Base-by-base conservation (phyloP, 2,888 invertebrate genomes). In the Blastobasis adustella region DNA sequence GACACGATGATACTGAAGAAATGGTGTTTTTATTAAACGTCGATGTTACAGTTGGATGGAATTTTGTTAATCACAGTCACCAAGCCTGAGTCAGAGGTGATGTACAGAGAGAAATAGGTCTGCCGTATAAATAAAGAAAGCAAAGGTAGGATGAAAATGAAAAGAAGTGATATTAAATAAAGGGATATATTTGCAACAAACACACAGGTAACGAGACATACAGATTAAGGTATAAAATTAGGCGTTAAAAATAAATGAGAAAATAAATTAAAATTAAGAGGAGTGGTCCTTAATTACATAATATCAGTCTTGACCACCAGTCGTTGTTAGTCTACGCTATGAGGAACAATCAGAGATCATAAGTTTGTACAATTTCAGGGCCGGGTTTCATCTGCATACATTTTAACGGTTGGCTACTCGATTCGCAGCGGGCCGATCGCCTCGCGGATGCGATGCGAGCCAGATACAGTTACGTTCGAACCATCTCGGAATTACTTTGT, bases 151-250 rank as follows among this genome's bases (percentile, higher is more conserved):
- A 82, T 86, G 86, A 84, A 76, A 88, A 87, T 86, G 80, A 86
- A 87, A 87, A 88, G 84, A 86, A 73, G 80, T 76, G 81, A 78
- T 73, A 84, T 81, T 81, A 84, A 87, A 87, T 84, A 87, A 86
- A 86, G 82, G 79, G 84, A 77, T 87, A 86, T 87, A 88, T 87
- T 88, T 87, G 88, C 84, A 87, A 87, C 87, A 84, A 84, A 86
- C 86, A 86, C 87, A 83, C 79, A 78, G 23, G 67, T 85, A 84
- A 87, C 87, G 82, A 82, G 73, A 78, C 71, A 79, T 73, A 76
- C 68, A 74, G 77, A 65, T 61, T 8, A 42, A 42, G n/a, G 42
- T 42, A 71, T 68, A 58, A 63, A 64, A 63, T 60, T 66, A 62
- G 36, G 60, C 65, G 66, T 60, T 62, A 60, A 67, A 73, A 68